Percentiles rank a stretch among this genome's conserved stretches.
These are phyloP conservation scores for Luperina testacea DNA, from an alignment of 2,888 invertebrate genomes.

Conservation along the genomic window DNA sequence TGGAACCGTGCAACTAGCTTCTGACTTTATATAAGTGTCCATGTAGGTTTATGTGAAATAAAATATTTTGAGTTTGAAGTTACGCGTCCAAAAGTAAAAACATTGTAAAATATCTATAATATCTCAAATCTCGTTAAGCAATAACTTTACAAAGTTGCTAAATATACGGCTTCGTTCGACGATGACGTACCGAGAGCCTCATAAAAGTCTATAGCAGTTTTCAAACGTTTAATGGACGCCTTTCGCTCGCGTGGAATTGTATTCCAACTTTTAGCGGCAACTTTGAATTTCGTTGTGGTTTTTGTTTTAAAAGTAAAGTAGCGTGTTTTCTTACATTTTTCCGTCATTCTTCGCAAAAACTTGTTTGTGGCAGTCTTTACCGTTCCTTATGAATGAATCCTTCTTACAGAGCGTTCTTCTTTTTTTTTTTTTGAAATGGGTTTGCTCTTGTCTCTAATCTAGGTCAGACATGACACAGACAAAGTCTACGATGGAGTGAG, in stretches of 20 bases:
- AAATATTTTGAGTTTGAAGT: not conserved
- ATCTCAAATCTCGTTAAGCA: conserved; percentile 64
- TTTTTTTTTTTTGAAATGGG: too few relatives aligned
- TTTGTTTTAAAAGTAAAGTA: conserved; percentile 56
- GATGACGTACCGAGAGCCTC: conserved; percentile 73
- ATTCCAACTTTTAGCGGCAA: conserved; percentile 68
- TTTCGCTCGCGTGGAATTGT: conserved; percentile 68
- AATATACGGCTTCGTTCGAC: conserved; percentile 72
- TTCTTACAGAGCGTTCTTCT: conserved; percentile 27
- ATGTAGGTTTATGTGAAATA: not conserved
- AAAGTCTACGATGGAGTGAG: too few relatives aligned
- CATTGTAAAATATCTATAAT: conserved; percentile 57
- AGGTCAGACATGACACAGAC: too few relatives aligned
- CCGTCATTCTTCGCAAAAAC: conserved; percentile 27
- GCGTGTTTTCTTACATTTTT: conserved; percentile 53
- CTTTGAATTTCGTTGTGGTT: conserved; percentile 65
- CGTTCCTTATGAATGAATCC: conserved; percentile 35
- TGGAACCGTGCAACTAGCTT: not conserved
- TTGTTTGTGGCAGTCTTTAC: conserved; percentile 47
- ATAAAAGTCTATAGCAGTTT: conserved; percentile 77
- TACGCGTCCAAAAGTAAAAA: conserved; percentile 29
- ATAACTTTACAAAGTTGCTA: conserved; percentile 75
- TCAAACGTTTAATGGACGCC: conserved; percentile 74
- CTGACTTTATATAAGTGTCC: not conserved
- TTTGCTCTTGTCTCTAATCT: too few relatives aligned